Base-by-base conservation (phyloP, 1,140 invertebrate genomes). In the Heliconius nattereri region DNA sequence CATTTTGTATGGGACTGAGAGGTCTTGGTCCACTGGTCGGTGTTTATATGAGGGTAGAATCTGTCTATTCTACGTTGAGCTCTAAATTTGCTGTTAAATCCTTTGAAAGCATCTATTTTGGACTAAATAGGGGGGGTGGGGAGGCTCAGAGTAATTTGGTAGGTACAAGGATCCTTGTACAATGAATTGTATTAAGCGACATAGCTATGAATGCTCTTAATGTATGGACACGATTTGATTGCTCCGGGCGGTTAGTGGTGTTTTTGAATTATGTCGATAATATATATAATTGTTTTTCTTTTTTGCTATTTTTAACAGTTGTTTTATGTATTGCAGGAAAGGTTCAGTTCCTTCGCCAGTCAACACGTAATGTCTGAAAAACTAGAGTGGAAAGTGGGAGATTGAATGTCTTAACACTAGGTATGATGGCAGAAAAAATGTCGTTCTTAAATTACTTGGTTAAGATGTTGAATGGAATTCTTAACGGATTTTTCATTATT, bases 161-260 rank as follows among this genome's bases (percentile, higher is more conserved):
- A 60, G 72, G 66, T 85, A 86, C 78, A 87, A 81, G 88, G 84
- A 89, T 89, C 85, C 88, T 90, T 87, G 85, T 90, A 92, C 90
- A 92, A 92, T 91, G 91, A 91, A 91, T 92, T 91, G 91, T 87
- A 92, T 92, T 91, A 90, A 90, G 89, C 88, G 89, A 92, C 91
- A 91, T 84, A 87, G 86, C 89, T 92, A 88, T 91, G 88, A 89
- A 89, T 89, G 91, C 84, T 89, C 85, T 89, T 91, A 90, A 90
- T 91, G 90, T 90, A 92, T 92, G 90, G 88, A 90, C 89, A 91
- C 89, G 87, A 90, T 90, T 91, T 89, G 90, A 91, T 91, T 86
- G 89, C 87, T 85, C 79, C 74, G 75, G 84, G 87, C 86, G 83
- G 81, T 80, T 87, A 90, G 87, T 87, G 87, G 79, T 84, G 87